Evolutionary conservation across 2,113 vertebrate species (phyloP).

Genomic region (Psilopogon haemacephalus): DNA sequence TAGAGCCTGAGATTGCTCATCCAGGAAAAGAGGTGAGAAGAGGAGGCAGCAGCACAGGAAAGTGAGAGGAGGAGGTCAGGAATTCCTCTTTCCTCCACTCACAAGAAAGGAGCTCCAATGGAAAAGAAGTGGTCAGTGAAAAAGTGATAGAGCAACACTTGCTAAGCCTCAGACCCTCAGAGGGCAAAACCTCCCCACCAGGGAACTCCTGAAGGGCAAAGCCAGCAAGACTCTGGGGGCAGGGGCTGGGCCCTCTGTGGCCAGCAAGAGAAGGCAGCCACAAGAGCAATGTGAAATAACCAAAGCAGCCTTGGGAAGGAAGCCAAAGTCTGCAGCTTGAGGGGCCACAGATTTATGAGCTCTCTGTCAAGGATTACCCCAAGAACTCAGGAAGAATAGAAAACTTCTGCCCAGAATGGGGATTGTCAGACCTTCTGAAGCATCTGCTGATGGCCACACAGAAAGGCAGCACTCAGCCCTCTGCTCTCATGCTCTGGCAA

Average conservation of each 20-base stretch:
- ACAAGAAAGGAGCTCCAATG: not conserved
- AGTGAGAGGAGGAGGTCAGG: not conserved
- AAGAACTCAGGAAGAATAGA: conserved; percentile 44
- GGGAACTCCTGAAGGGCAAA: not conserved
- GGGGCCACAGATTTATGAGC: conserved; percentile 41
- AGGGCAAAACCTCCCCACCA: not conserved
- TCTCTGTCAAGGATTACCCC: conserved; percentile 51
- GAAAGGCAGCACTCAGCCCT: conserved; percentile 22
- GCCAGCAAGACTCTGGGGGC: conserved; percentile 4
- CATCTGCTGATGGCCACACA: conserved; percentile 53
- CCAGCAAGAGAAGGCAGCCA: not conserved
- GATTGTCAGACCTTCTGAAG: conserved; percentile 44
- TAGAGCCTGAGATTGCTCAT: not conserved
- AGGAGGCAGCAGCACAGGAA: not conserved
- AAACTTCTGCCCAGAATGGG: conserved; percentile 37
- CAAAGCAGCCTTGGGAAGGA: conserved; percentile 26
- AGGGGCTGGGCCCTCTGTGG: not conserved
- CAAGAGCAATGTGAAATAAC: not conserved
- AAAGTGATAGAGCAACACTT: conserved; percentile 6
- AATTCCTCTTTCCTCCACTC: not conserved
- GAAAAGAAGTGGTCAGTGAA: not conserved
- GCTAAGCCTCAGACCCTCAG: not conserved
- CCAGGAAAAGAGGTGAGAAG: not conserved
- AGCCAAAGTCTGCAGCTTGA: conserved; percentile 41
- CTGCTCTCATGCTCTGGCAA: conserved; percentile 23